These are phyloP conservation scores for Neolamprologus ventralis DNA, from an alignment of 2,113 vertebrate genomes.

Conservation along the genomic window DNA sequence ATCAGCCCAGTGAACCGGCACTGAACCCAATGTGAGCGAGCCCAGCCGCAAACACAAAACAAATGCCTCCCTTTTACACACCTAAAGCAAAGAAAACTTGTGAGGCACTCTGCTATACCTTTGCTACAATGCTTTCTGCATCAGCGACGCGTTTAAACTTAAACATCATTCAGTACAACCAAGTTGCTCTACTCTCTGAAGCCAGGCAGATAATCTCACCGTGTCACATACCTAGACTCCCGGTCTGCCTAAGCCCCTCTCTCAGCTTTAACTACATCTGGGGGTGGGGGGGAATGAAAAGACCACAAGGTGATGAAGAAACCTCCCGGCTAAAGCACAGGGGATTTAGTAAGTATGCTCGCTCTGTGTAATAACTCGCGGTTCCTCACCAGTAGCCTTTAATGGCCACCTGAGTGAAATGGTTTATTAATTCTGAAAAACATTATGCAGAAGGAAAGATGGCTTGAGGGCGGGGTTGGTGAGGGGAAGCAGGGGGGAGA, in stretches of 20 bases:
- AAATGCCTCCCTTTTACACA: background rate
- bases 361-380: constrained; percentile 29
- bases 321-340: background rate
- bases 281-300: constrained; percentile 19
- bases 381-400: constrained; percentile 24
- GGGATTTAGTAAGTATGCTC: constrained; percentile 37
- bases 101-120: background rate
- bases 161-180: background rate
- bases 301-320: constrained; percentile 37
- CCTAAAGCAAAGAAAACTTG: background rate
- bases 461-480: background rate
- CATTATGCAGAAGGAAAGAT: constrained; percentile 9
- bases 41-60: background rate
- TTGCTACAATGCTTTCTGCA: background rate
- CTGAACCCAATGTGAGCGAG: background rate
- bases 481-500: background rate
- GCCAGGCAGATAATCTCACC: constrained; percentile 36
- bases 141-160: background rate
- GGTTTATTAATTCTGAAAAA: constrained; percentile 50
- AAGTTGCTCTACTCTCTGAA: background rate
- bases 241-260: constrained; percentile 29
- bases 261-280: constrained; percentile 39
- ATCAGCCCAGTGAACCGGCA: constrained; percentile 1
- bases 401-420: constrained; percentile 52
- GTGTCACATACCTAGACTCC: constrained; percentile 37